Conservation (phyloP, 2,113 vertebrate genomes). For the Lamprologus speciosus region DNA sequence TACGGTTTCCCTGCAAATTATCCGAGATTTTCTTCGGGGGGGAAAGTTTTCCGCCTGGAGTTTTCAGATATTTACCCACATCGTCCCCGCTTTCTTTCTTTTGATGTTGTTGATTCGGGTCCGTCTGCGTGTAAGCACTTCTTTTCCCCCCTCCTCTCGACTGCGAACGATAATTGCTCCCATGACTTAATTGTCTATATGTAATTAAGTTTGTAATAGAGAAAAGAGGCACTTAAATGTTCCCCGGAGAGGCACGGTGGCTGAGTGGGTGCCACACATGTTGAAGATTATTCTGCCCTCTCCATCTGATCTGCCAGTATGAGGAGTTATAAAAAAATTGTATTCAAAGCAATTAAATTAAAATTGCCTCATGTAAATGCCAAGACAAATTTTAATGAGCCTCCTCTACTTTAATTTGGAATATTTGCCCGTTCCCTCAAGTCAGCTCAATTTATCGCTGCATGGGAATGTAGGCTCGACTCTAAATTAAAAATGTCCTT, state of each 20-base stretch:
- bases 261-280: conserved; percentile 68
- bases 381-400: conserved; percentile 68
- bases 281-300: conserved; percentile 60
- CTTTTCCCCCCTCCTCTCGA: background rate
- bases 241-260: conserved; percentile 46
- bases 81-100: conserved; percentile 18
- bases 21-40: conserved; percentile 49
- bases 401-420: conserved; percentile 31
- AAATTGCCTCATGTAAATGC: conserved; percentile 59
- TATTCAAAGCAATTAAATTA: conserved; percentile 65
- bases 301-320: conserved; percentile 52
- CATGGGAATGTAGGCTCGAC: conserved; percentile 2
- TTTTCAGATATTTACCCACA: conserved; percentile 56
- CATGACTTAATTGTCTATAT: conserved; percentile 67
- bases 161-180: conserved; percentile 59
- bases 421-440: conserved; percentile 24
- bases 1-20: conserved; percentile 62
- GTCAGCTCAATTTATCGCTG: conserved; percentile 31
- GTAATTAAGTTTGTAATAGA: conserved; percentile 65
- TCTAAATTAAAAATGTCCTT: conserved; percentile 51
- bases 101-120: conserved; percentile 50
- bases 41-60: conserved; percentile 45
- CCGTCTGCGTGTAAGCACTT: conserved; percentile 17
- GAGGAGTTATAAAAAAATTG: conserved; percentile 58
- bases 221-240: conserved; percentile 58